Evolutionary conservation across 1,140 invertebrate species (phyloP).

Genomic region (Helicoverpa zea): DNA sequence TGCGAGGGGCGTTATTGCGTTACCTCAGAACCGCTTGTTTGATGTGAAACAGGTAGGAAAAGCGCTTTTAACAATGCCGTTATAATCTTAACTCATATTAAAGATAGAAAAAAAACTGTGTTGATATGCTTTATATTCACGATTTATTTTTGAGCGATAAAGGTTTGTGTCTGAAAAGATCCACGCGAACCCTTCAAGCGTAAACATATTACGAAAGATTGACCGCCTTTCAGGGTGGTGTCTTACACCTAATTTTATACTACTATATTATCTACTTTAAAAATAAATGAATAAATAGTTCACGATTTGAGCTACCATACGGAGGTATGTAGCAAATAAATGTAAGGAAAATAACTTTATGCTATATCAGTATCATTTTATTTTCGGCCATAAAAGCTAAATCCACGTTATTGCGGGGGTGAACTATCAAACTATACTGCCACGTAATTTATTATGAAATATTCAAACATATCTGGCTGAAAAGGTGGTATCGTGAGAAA

Average conservation of each 20-base stretch:
- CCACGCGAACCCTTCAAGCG: too few species aligned
- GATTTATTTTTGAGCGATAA: too few species aligned
- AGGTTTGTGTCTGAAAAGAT: background rate
- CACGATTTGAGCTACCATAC: background rate
- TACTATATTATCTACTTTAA: background rate
- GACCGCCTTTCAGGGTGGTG: background rate
- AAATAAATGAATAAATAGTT: background rate
- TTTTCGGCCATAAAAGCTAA: conserved; percentile 9
- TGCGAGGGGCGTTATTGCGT: conserved; percentile 72
- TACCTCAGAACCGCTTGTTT: conserved; percentile 69
- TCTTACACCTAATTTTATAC: background rate
- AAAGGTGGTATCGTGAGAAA: conserved; percentile 23
- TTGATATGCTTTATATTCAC: too few species aligned
- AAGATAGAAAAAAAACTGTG: conserved; percentile 6
- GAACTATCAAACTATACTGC: conserved; percentile 33
- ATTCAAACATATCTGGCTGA: conserved; percentile 31
- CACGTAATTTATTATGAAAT: conserved; percentile 41
- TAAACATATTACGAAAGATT: conserved; percentile 1
- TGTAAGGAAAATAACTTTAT: conserved; percentile 5
- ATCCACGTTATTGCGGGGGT: conserved; percentile 18
- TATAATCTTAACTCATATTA: conserved; percentile 7
- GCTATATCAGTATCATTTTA: background rate
- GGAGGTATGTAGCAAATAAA: background rate
- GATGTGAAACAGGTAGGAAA: conserved; percentile 55
- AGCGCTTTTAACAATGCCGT: conserved; percentile 46